Base-by-base conservation (phyloP, 2,888 invertebrate genomes). In the Eustalomyia histrio region DNA sequence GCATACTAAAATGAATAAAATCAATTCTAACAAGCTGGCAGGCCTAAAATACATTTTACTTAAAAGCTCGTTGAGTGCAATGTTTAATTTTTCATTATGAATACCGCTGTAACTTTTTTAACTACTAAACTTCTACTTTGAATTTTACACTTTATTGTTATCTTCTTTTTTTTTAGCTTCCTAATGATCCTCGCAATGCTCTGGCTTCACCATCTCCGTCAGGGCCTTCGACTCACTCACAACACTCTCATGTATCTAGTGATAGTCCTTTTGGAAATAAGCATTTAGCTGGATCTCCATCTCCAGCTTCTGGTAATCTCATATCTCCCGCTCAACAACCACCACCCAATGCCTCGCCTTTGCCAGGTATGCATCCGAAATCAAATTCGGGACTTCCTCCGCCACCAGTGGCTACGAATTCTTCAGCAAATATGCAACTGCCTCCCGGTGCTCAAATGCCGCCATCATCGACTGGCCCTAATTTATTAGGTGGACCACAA, bases 351-450 rank as follows among this genome's bases (percentile, higher is more conserved):
- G 80, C 83, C 73, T 84, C 84, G 67, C 83, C 65, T 61, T 79
- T 83, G 69, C 73, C 74, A 63, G 65, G 63, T 16, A 78, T 83
- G 67, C 82, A 83, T 63, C 55, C 83, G 58, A 79, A 87, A 89
- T 85, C 87, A 50, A 86, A 85, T 33, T 81, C 86, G 39, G 86
- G 86, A 75, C 86, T 85, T 61, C 84, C 85, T 65, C 85, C 86
- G 35, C 85, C 87, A 5, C 84, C 87, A 55, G 87, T 90, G 14
- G 89, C 91, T 57, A 88, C 88, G 52, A 86, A 88, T 50, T 93
- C 80, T 89, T 76, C 91, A 88, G 81, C 91, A 90, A 78, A 74
- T 55, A 74, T 79, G 68, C 79, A 79, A 53, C 65, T 76, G 55
- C 76, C 76, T 16, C 55, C 72, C n/a, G 76, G 76, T 73, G 65